Base-by-base conservation (phyloP, 2,888 invertebrate species). In the Nysson spinosus region DNA sequence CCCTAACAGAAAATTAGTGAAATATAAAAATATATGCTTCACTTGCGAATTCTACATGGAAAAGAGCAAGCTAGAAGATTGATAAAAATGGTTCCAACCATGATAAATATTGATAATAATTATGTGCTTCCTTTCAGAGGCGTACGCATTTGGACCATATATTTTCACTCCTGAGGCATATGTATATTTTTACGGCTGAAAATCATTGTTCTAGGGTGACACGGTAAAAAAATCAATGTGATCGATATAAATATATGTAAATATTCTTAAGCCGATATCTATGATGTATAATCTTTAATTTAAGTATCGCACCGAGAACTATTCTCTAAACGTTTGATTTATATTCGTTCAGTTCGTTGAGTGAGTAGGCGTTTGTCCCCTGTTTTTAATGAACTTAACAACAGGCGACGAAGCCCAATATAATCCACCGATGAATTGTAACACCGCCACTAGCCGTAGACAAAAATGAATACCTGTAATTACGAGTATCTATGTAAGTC, bases 391-490 rank as follows among this genome's bases (percentile, higher is more conserved):
- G 3, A 73, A 55, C 19, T 66, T 70, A 22, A 74, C 11, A 26
- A 70, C 17, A 3, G 82, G 76, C 7, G 73, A 70, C 3, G 72
- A 32, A 35, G 75, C 51, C 80, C 80, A 83, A 19, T 78, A 79
- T 19, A 71, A 43, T 66, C 81, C 82, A 32, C 79, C 78, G 20
- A 73, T 16, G 20, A 80, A 71, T 52, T 79, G 75, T 40, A 77
- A 46, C 14, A 71, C 39, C 3, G 78, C 74, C 6, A 72, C 67
- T 11, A 76, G 19, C 40, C 46, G 69, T 37, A 82, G 19, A 26
- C 75, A 79, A 3, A 69, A 26, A 4, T 49, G 30, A 5, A 60
- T 43, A 52, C 52, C 82, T 82, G 71, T 16, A 74, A 73, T 43
- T 17, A 46, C 24, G 66, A 44, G 50, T 55, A 50, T n/a, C 17